Evolutionary conservation across 2,888 invertebrate species (phyloP).

Genomic region (Temnothorax rugatulus): DNA sequence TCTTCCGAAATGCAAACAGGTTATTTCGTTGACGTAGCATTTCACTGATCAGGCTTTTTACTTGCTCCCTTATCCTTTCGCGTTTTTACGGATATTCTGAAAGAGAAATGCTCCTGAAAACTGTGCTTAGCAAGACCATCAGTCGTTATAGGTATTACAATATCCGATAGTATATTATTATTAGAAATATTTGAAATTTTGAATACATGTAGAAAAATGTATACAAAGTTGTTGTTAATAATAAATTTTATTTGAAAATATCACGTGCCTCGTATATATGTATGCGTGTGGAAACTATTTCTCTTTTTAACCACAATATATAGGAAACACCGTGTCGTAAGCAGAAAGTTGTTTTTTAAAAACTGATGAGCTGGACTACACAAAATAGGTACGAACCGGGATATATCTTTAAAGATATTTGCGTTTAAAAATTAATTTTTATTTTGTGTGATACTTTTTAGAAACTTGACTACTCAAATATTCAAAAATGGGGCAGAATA

Average conservation of each 20-base stretch:
- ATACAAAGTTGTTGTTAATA: neutral
- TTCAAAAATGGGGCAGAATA: neutral
- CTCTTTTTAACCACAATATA: neutral
- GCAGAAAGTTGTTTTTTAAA: neutral
- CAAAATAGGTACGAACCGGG: neutral
- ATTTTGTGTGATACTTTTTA: neutral
- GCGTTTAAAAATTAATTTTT: neutral
- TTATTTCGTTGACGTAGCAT: conserved; percentile 5
- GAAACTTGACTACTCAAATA: neutral
- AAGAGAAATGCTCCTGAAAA: neutral
- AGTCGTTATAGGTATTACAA: neutral
- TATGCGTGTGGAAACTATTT: neutral
- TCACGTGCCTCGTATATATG: neutral
- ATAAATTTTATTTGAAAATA: neutral
- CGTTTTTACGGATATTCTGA: neutral
- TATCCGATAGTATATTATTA: neutral
- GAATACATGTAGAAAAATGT: neutral
- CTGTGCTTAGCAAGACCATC: neutral
- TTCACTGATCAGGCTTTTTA: neutral
- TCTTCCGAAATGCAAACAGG: neutral
- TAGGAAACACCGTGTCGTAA: neutral
- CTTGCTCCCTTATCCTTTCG: neutral
- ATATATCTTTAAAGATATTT: neutral
- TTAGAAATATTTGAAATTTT: neutral
- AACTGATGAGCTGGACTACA: neutral